Conservation (phyloP, 1,140 invertebrate genomes). For the Pteromalus puparum region DNA sequence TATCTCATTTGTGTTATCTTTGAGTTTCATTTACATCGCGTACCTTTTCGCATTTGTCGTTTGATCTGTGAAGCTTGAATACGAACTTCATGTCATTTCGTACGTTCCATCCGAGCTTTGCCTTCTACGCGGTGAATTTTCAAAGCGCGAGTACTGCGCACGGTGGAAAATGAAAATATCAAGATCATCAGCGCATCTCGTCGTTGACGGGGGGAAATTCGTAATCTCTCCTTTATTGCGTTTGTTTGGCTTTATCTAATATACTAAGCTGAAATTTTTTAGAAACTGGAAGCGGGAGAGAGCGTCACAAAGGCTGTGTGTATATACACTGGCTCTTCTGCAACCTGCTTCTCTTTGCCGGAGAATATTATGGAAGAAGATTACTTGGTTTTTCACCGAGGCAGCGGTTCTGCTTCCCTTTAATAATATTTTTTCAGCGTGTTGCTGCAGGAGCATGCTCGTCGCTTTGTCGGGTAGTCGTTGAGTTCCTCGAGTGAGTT, state of each 20-base stretch:
- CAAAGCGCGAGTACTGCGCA: no score
- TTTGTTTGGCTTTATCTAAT: conserved; percentile 2
- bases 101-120: no score
- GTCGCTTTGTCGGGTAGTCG: no score
- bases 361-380: not conserved
- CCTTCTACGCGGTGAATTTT: no score
- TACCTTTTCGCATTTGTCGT: not conserved
- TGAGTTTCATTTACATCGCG: not conserved
- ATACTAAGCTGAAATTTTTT: not conserved
- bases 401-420: no score
- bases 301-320: not conserved
- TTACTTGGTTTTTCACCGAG: not conserved
- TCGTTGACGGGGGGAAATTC: no score
- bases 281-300: not conserved
- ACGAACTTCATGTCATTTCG: no score
- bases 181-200: no score
- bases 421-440: no score
- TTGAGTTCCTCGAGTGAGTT: no score
- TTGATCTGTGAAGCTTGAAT: not conserved
- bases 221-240: not conserved
- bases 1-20: not conserved
- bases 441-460: no score
- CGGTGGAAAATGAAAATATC: no score
- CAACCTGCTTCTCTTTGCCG: not conserved
- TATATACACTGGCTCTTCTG: not conserved